These are phyloP conservation scores for Notospermus geniculatus DNA, from an alignment of 1,140 invertebrate genomes.

Conservation along the genomic window DNA sequence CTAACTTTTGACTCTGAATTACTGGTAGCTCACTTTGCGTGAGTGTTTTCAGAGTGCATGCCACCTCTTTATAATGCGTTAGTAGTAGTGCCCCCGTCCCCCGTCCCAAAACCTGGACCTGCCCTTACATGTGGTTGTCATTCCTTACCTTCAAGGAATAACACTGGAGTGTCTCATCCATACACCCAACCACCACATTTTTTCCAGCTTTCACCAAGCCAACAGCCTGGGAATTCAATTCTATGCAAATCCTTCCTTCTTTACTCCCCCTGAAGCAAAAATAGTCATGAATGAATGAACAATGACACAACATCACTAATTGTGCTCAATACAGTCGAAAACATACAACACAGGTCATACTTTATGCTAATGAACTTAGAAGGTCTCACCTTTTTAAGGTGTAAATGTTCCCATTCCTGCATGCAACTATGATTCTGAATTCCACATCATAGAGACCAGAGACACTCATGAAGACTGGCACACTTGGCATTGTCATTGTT, in stretches of 20 bases:
- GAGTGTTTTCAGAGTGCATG: too few species aligned
- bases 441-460: conserved; percentile 87
- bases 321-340: too few species aligned
- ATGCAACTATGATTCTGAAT: conserved; percentile 78
- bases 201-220: conserved; percentile 72
- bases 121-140: too few species aligned
- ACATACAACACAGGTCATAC: too few species aligned
- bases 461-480: conserved; percentile 72
- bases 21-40: too few species aligned
- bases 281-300: conserved; percentile 1
- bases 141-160: conserved; percentile 76
- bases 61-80: too few species aligned
- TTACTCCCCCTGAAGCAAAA: conserved; percentile 43
- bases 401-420: conserved; percentile 80
- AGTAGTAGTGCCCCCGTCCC: too few species aligned
- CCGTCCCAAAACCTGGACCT: too few species aligned
- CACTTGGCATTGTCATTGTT: conserved; percentile 60
- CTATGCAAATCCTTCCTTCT: conserved; percentile 64
- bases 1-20: too few species aligned
- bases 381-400: conserved; percentile 66
- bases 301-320: too few species aligned
- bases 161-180: conserved; percentile 76
- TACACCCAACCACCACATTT: conserved; percentile 74
- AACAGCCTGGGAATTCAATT: conserved; percentile 74
- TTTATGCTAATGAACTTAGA: too few species aligned